These are phyloP conservation scores for Anagrus nilaparvatae DNA, from an alignment of 1,140 invertebrate genomes.

Conservation along the genomic window DNA sequence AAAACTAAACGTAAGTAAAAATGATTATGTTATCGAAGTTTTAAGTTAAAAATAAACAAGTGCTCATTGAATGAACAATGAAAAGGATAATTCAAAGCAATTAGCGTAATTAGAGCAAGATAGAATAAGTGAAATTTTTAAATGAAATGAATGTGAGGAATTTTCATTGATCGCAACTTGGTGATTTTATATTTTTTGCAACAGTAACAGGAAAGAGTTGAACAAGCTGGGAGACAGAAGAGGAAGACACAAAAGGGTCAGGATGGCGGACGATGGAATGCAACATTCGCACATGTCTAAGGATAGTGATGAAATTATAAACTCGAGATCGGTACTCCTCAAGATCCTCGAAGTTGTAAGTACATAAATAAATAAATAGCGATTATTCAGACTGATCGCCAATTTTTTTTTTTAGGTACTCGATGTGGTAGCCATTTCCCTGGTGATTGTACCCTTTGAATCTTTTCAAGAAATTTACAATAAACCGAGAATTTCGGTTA, in stretches of 20 bases:
- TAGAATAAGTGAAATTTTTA: too few species aligned
- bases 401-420: constrained; percentile 32
- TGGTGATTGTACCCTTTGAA: constrained; percentile 47
- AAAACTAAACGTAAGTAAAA: too few species aligned
- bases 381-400: background rate
- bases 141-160: too few species aligned
- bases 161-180: too few species aligned
- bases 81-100: too few species aligned
- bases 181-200: too few species aligned
- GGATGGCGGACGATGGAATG: constrained; percentile 38
- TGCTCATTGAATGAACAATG: too few species aligned
- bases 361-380: constrained; percentile 8
- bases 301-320: constrained; percentile 24
- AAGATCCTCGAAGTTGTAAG: constrained; percentile 42
- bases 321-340: constrained; percentile 28
- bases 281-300: constrained; percentile 31
- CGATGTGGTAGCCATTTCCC: constrained; percentile 41
- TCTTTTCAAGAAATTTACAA: constrained; percentile 30
- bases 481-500: constrained; percentile 37
- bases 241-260: constrained; percentile 37
- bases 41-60: too few species aligned
- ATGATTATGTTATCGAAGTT: too few species aligned
- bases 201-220: too few species aligned
- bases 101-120: too few species aligned
- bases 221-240: constrained; percentile 39